Evolutionary conservation across 2,888 invertebrate genomes (phyloP).

Genomic region (Phyllotreta cruciferae): DNA sequence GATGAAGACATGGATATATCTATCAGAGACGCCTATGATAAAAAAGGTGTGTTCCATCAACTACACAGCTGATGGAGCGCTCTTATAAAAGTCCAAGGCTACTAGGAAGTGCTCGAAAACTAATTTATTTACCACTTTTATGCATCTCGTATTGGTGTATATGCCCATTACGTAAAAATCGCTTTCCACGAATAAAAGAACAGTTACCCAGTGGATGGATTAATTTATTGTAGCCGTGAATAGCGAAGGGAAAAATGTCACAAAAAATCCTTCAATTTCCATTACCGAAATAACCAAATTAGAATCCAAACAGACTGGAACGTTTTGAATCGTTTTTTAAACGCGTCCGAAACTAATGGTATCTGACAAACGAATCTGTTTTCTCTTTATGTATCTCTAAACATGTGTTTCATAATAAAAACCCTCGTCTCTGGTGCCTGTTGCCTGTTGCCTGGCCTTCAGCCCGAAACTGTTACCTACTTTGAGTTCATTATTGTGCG

Average conservation of each 20-base stretch:
- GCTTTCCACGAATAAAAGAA: no score
- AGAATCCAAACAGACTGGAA: no score
- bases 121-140: slow-evolving; percentile 9
- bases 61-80: slow-evolving; percentile 34
- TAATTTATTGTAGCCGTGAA: no score
- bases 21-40: slow-evolving; percentile 10
- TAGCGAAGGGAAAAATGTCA: no score
- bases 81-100: slow-evolving; percentile 18
- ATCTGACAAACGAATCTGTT: slow-evolving; percentile 13
- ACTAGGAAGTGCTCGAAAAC: slow-evolving; percentile 16
- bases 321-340: background rate
- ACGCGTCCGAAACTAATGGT: slow-evolving; percentile 10
- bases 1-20: background rate
- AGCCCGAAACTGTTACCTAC: slow-evolving; percentile 12
- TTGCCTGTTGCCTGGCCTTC: background rate
- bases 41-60: slow-evolving; percentile 48
- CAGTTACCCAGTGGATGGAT: no score
- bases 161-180: no score
- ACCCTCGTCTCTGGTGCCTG: slow-evolving; percentile 5
- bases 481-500: slow-evolving; percentile 10
- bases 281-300: no score
- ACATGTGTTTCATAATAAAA: slow-evolving; percentile 12
- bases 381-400: slow-evolving; percentile 9
- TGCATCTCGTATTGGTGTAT: slow-evolving; percentile 7
- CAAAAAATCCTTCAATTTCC: no score